Evolutionary conservation across 2,888 invertebrate species (phyloP).

Genomic region (Loripinus fragilis): DNA sequence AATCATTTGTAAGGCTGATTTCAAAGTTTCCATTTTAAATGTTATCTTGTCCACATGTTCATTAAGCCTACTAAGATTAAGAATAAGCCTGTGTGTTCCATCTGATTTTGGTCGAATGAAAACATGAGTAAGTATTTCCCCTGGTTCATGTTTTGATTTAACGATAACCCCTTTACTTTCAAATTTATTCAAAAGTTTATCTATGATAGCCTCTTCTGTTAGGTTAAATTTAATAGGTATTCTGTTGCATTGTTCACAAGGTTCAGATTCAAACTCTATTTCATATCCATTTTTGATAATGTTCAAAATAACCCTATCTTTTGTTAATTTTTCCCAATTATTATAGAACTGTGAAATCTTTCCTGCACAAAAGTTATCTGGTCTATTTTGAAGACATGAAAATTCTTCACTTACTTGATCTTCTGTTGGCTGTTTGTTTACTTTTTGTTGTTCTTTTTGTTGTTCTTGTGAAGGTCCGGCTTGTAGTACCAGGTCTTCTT

Average conservation of each 20-base stretch:
- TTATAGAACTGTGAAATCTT: not conserved
- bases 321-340: not conserved
- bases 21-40: no score
- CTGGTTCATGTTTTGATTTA: conserved; percentile 1
- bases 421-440: no score
- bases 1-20: no score
- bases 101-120: no score
- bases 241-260: not conserved
- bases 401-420: not conserved
- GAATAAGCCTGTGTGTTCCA: no score
- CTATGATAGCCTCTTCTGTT: not conserved
- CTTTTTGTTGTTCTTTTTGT: conserved; percentile 8
- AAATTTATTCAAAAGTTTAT: not conserved
- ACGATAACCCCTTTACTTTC: conserved; percentile 1
- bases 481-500: conserved; percentile 9
- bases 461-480: not conserved
- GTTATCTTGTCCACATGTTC: no score
- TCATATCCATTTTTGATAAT: not conserved
- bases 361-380: not conserved
- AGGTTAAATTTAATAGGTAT: not conserved
- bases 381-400: not conserved
- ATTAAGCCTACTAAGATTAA: no score
- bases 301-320: not conserved
- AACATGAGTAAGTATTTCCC: no score
- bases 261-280: not conserved